These are phyloP conservation scores for Turdus rufiventris DNA, from an alignment of 2,113 vertebrate genomes.

Conservation along the genomic window DNA sequence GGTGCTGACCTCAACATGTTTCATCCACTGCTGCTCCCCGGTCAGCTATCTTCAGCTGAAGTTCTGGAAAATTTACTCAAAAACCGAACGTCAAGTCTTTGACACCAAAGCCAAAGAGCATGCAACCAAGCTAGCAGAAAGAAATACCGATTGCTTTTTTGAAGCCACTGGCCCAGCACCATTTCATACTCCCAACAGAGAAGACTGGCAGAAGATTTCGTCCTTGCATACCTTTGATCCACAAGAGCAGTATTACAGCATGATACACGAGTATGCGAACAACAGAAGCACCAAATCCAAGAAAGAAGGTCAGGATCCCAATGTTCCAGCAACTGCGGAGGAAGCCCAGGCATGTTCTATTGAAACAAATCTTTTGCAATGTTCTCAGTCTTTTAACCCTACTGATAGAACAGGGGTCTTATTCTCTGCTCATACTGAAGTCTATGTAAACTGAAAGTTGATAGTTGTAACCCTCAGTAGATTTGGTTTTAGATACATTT, in stretches of 20 bases:
- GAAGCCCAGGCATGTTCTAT: background rate
- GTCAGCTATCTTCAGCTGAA: constrained; percentile 76
- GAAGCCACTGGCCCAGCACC: background rate
- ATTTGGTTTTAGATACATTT: background rate
- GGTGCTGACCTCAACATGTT: constrained; percentile 47
- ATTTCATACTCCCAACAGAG: constrained; percentile 47
- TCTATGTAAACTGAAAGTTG: background rate
- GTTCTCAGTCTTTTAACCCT: background rate
- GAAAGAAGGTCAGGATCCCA: background rate
- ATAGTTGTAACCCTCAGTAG: background rate
- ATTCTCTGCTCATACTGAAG: background rate
- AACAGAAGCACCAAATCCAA: background rate
- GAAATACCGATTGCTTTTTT: constrained; percentile 79
- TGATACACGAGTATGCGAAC: constrained; percentile 68
- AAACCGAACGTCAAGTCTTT: constrained; percentile 69
- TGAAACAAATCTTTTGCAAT: background rate
- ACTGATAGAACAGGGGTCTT: background rate
- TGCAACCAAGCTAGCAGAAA: constrained; percentile 72
- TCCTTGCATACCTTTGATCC: constrained; percentile 54
- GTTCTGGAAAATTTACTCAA: constrained; percentile 76
- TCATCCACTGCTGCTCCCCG: constrained; percentile 65
- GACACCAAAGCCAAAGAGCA: constrained; percentile 56
- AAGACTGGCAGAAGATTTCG: constrained; percentile 76
- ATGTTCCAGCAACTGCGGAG: constrained; percentile 60
- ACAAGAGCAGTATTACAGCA: constrained; percentile 68